A percentile compares a stretch with the other conserved stretches of the same genome.
Evolutionary conservation across 2,113 vertebrate genomes (phyloP).

Genomic region (Corvus moneduloides): DNA sequence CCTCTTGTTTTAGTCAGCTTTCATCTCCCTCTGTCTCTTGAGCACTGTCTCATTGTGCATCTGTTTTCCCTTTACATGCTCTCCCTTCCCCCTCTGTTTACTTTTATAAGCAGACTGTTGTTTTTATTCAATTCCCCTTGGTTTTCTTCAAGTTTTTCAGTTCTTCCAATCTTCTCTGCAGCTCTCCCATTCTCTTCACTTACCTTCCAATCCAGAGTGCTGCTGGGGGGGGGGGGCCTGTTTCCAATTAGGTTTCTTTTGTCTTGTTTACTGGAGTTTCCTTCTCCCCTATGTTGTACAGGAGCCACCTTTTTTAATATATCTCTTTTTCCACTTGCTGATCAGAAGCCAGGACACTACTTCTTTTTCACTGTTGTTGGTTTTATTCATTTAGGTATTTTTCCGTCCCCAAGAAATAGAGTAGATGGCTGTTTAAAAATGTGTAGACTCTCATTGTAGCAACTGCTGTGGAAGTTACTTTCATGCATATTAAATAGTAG

Average conservation of each 20-base stretch:
- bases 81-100: constrained; percentile 56
- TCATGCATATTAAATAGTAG: background rate
- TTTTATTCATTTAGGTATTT: background rate
- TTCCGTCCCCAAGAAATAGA: background rate
- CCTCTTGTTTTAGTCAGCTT: background rate
- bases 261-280: constrained; percentile 29
- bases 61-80: constrained; percentile 65
- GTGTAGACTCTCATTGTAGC: background rate
- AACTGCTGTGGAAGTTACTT: background rate
- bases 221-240: background rate
- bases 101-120: constrained; percentile 56
- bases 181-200: background rate
- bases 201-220: background rate
- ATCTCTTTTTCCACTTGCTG: background rate
- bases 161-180: constrained; percentile 52
- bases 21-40: background rate
- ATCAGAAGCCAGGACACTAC: background rate
- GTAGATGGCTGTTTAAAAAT: background rate
- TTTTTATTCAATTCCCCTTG: constrained; percentile 54
- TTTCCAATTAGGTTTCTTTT: constrained; percentile 29
- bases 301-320: background rate
- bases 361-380: background rate
- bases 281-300: background rate
- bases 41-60: constrained; percentile 33
- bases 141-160: constrained; percentile 42